A percentile compares a stretch with the other conserved stretches of the same genome.
Evolutionary conservation across 1,140 invertebrate species (phyloP).

Genomic region (Anoplolepis gracilipes): DNA sequence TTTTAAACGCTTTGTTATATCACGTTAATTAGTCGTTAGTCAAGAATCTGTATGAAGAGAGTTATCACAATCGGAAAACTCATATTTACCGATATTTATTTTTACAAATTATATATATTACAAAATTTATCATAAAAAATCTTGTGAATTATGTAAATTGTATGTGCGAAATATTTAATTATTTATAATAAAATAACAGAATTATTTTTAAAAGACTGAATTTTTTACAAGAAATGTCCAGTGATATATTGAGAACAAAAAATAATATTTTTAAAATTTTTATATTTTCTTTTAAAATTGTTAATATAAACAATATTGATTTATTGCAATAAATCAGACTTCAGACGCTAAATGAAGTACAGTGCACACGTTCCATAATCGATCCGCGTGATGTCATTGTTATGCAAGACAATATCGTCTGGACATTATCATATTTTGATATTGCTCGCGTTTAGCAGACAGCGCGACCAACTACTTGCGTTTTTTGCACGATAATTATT

Average conservation of each 20-base stretch:
- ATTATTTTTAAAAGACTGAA: background rate
- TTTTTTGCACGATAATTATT: background rate
- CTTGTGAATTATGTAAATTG: background rate
- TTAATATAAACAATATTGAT: slow-evolving; percentile 31
- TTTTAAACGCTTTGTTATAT: slow-evolving; percentile 19
- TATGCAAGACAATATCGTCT: slow-evolving; percentile 28
- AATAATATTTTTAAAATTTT: background rate
- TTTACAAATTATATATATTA: background rate
- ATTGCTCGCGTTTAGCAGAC: slow-evolving; percentile 8
- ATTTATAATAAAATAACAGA: background rate
- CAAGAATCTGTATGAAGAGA: background rate
- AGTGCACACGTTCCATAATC: slow-evolving; percentile 8
- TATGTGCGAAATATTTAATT: background rate
- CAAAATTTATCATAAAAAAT: background rate
- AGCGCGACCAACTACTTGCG: background rate
- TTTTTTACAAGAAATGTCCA: background rate
- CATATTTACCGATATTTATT: background rate
- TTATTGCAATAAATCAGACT: background rate
- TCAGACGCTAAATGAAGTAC: background rate
- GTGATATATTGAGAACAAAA: background rate
- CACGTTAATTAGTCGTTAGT: slow-evolving; percentile 37
- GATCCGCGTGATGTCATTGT: slow-evolving; percentile 43
- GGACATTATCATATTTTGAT: slow-evolving; percentile 37
- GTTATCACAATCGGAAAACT: background rate
- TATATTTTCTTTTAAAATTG: background rate